These are phyloP conservation scores for Bradypodion ventrale DNA, from an alignment of 2,797 vertebrate species.

Conservation along the genomic window DNA sequence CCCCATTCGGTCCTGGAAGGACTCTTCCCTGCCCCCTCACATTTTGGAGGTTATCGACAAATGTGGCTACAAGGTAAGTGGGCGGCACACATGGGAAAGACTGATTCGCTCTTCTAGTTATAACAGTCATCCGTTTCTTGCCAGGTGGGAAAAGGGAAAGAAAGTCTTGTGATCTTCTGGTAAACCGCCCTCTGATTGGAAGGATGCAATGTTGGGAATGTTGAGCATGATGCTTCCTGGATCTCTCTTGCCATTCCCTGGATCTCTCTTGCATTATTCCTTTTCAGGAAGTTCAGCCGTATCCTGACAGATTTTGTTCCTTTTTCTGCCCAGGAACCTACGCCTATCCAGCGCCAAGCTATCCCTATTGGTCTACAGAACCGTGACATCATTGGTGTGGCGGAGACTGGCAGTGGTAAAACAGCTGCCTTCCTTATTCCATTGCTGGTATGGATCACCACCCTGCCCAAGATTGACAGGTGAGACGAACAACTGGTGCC, in stretches of 20 bases:
- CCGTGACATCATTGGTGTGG: constrained; percentile 97
- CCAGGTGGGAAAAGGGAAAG: no score
- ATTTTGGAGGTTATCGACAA: constrained; percentile 98
- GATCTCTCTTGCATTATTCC: neutral
- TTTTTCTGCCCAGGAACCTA: constrained; percentile 84
- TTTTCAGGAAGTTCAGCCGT: neutral
- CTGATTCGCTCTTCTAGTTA: neutral
- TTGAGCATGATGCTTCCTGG: neutral
- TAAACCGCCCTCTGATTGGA: neutral
- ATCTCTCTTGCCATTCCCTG: neutral
- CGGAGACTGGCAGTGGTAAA: constrained; percentile 96
- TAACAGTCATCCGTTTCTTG: no score
- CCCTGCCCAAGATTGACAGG: constrained; percentile 96
- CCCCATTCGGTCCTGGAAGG: constrained; percentile 98
- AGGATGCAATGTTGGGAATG: neutral
- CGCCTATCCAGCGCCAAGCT: constrained; percentile 97
- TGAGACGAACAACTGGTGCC: constrained; percentile 47
- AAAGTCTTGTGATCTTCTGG: neutral
- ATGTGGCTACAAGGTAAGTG: constrained; percentile 95
- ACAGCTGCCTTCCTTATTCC: constrained; percentile 97
- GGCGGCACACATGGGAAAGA: neutral
- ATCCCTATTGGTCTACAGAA: constrained; percentile 98
- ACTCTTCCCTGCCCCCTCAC: constrained; percentile 90
- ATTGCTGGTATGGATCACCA: constrained; percentile 96
- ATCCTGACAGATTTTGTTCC: neutral